These are phyloP conservation scores for Trimorus sp. DNA, from an alignment of 2,888 invertebrate genomes.

Conservation along the genomic window DNA sequence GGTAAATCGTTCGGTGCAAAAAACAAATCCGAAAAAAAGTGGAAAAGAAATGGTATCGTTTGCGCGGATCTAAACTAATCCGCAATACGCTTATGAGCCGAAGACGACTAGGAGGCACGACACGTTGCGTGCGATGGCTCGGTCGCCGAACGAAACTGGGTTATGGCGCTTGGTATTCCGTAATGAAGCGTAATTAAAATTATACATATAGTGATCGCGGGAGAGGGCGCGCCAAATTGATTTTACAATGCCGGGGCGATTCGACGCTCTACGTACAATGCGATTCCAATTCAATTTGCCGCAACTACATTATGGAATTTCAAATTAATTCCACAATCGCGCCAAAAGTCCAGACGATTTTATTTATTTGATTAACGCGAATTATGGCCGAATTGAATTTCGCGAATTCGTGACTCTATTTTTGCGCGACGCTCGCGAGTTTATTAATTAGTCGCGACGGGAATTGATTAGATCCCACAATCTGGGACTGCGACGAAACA, in stretches of 20 bases:
- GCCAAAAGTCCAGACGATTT: not conserved
- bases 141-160: constrained; percentile 70
- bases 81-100: constrained; percentile 55
- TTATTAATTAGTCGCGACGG: too few relatives aligned
- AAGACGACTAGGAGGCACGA: constrained; percentile 75
- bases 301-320: constrained; percentile 16
- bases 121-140: constrained; percentile 75
- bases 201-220: constrained; percentile 52
- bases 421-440: too few relatives aligned
- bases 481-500: too few relatives aligned
- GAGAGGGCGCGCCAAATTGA: constrained; percentile 37
- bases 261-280: constrained; percentile 9
- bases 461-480: too few relatives aligned
- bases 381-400: not conserved
- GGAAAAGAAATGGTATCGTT: constrained; percentile 52
- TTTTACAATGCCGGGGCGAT: constrained; percentile 41
- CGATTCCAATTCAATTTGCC: constrained; percentile 11
- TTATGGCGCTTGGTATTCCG: constrained; percentile 73
- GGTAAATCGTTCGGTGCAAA: constrained; percentile 42
- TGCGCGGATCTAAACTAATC: constrained; percentile 52
- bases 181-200: constrained; percentile 72
- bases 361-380: not conserved
- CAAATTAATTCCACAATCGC: constrained; percentile 13
- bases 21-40: constrained; percentile 48
- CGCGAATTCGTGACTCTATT: not conserved